A percentile compares a stretch with the other conserved stretches of the same genome.
Conservation (phyloP, 2,113 vertebrate species). For the Solenodon paradoxus region DNA sequence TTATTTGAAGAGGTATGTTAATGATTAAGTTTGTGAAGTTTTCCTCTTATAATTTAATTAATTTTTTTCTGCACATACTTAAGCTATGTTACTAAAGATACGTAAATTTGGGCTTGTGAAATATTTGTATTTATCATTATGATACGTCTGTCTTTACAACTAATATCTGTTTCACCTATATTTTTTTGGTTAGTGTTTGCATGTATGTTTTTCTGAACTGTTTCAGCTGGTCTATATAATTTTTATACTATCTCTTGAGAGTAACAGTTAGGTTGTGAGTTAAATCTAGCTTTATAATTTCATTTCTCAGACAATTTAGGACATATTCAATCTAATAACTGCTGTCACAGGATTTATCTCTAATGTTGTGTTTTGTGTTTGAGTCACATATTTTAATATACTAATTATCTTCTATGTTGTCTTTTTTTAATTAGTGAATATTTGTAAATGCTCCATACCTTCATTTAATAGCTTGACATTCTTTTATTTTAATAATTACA, state of each 20-base stretch:
- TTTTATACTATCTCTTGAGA: neutral
- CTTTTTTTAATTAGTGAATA: neutral
- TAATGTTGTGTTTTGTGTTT: neutral
- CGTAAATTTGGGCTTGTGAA: neutral
- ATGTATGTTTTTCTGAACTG: neutral
- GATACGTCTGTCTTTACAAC: neutral
- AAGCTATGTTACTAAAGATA: neutral
- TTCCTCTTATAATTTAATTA: neutral
- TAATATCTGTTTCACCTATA: neutral
- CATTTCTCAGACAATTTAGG: neutral
- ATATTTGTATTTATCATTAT: neutral
- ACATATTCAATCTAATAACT: neutral
- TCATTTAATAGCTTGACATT: neutral
- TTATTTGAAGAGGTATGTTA: neutral
- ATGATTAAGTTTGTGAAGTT: neutral
- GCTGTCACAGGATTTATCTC: neutral
- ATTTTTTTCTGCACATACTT: neutral
- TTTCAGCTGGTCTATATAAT: neutral
- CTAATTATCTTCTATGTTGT: neutral
- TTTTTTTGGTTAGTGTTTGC: neutral
- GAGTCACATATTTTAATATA: neutral
- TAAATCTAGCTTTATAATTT: neutral
- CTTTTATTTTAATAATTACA: neutral
- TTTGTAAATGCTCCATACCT: neutral
- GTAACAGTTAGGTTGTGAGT: neutral